Evolutionary conservation across 2,797 vertebrate genomes (phyloP), one percentile per base, ranked within the genome.

Genomic region (Cyprinodon diabolis): DNA sequence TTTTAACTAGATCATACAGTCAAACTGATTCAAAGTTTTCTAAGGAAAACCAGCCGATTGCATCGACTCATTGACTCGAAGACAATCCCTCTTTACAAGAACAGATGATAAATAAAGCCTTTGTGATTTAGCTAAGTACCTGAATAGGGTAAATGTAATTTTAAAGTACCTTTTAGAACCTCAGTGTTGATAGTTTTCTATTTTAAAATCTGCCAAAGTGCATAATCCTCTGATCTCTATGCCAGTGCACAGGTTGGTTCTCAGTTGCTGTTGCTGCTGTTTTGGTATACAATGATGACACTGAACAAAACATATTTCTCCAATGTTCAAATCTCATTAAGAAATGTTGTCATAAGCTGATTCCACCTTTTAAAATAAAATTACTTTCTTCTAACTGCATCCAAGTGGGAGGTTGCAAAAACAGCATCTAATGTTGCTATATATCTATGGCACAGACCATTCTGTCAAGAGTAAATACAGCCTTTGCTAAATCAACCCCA

Each of bases 401-500:
- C 43, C 14, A 23, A n/a, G 30, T 74, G 62, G 65, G 71, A 69
- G 43, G 56, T 40, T 54, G 21, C 63, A 74, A 75, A 23, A 63
- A 25, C 11, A 9, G 51, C 66, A 45, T 52, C 51, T 30, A 9
- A 65, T 62, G 68, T 49, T 71, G 76, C 69, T 23, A 35, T 66
- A 48, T 58, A 76, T 86, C 76, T 55, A 37, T 67, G 75, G 70
- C 73, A 62, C 66, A 63, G 72, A 79, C 71, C n/a, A 70, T 72
- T 75, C 47, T 66, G 45, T 80, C 80, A 78, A 79, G 71, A 62
- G 65, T 84, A 86, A 90, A 88, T 77, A 84, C 81, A 87, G 81
- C 58, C 73, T 43, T 86, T 83, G 77, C 74, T 88, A 87, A 91
- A 91, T 87, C 86, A 90, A 84, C 84, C 74, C 45, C 76, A 60